Evolutionary conservation across 2,888 invertebrate species (phyloP).

Genomic region (Automeris io): DNA sequence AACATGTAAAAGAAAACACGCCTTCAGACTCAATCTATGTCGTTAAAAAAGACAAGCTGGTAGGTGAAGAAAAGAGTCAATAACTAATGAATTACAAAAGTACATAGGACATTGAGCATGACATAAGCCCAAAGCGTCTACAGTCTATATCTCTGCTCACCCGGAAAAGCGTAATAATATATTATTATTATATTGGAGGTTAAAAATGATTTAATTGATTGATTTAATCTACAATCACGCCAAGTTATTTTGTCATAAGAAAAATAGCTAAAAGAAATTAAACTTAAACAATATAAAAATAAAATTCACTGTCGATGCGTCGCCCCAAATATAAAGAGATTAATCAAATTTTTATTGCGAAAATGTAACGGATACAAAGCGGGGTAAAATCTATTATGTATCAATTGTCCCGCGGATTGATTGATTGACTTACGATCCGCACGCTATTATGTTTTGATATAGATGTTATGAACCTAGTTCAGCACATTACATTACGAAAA

Average conservation of each 20-base stretch:
- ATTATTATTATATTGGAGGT: too few species aligned
- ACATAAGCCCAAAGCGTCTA: too few species aligned
- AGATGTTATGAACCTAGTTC: conserved; percentile 15
- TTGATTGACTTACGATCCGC: conserved; percentile 20
- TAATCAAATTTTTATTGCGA: neutral
- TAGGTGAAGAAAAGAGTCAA: too few species aligned
- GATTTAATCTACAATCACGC: too few species aligned
- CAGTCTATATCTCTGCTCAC: too few species aligned
- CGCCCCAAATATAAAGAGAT: neutral
- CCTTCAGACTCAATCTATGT: too few species aligned
- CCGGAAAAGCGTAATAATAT: too few species aligned
- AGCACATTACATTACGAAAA: conserved; percentile 10
- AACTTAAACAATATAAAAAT: neutral
- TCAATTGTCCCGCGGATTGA: conserved; percentile 18
- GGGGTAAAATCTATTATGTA: conserved; percentile 21
- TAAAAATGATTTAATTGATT: too few species aligned
- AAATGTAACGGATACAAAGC: conserved; percentile 12
- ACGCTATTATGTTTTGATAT: conserved; percentile 19
- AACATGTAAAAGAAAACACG: too few species aligned
- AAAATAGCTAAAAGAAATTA: neutral
- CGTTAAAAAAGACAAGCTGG: too few species aligned
- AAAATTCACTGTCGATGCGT: neutral
- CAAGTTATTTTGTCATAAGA: neutral
- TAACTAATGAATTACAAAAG: too few species aligned
- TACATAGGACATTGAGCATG: too few species aligned